phyloP scores from a whole-genome alignment of 1,140 invertebrate genomes.

The Ephestia elutella region DNA sequence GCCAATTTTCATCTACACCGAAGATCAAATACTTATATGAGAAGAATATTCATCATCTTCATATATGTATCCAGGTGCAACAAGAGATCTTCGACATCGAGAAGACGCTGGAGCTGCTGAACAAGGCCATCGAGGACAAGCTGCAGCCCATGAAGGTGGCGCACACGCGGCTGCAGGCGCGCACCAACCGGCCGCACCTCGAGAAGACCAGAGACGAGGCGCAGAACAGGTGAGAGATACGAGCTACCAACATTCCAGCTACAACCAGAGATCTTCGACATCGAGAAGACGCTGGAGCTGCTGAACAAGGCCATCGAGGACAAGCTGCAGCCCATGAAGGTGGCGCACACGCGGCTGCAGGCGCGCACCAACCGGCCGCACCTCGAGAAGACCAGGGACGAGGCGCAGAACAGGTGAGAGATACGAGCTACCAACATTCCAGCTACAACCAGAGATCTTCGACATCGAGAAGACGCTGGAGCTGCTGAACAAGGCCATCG shows the following conservation, averaged over 20 bases:
- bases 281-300: slow-evolving; percentile 89
- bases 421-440: slow-evolving; percentile 6
- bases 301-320: slow-evolving; percentile 90
- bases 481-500: slow-evolving; percentile 87
- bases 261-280: slow-evolving; percentile 91
- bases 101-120: slow-evolving; percentile 87
- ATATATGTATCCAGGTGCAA: slow-evolving; percentile 77
- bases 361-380: slow-evolving; percentile 88
- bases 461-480: slow-evolving; percentile 91
- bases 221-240: slow-evolving; percentile 79
- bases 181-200: slow-evolving; percentile 88
- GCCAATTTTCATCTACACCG: too few relatives aligned
- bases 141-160: slow-evolving; percentile 90
- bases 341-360: slow-evolving; percentile 92
- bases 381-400: slow-evolving; percentile 91
- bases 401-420: slow-evolving; percentile 83
- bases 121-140: slow-evolving; percentile 91
- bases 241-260: slow-evolving; percentile 77
- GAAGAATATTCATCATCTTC: too few relatives aligned
- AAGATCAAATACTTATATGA: too few relatives aligned
- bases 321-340: slow-evolving; percentile 89
- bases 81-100: slow-evolving; percentile 93
- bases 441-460: slow-evolving; percentile 92
- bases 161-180: slow-evolving; percentile 89
- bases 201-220: slow-evolving; percentile 92